A percentile compares a stretch with the other conserved stretches of the same genome.
phyloP scores from a whole-genome alignment of 2,888 invertebrate genomes.

The Epinotia nisella region DNA sequence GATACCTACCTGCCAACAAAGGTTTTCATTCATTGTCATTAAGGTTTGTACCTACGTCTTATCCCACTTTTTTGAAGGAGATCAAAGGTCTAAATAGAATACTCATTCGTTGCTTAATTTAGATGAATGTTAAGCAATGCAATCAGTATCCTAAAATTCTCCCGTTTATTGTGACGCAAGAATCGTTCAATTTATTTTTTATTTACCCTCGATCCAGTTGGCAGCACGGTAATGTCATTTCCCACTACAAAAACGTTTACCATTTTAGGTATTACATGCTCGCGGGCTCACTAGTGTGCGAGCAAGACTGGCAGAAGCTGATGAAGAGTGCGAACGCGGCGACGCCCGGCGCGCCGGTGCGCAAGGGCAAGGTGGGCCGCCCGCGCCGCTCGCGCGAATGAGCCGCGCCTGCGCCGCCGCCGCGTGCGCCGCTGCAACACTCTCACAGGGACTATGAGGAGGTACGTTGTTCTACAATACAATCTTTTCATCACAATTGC shows the following conservation, averaged over 20 bases:
- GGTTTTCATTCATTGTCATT: too few species aligned
- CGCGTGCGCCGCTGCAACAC: slow-evolving; percentile 63
- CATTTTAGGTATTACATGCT: slow-evolving; percentile 91
- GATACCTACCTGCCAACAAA: too few species aligned
- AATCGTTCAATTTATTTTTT: neutral
- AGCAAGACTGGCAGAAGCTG: slow-evolving; percentile 97
- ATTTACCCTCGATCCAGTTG: neutral
- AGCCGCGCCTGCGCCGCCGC: slow-evolving; percentile 72
- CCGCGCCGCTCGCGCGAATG: slow-evolving; percentile 96
- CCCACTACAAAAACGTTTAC: neutral
- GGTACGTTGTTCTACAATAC: slow-evolving; percentile 57
- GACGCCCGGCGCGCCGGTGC: slow-evolving; percentile 87
- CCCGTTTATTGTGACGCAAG: neutral
- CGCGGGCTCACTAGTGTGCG: slow-evolving; percentile 95
- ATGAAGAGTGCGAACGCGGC: slow-evolving; percentile 90
- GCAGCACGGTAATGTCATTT: neutral
- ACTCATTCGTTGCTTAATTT: too few species aligned
- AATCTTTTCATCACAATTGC: too few species aligned
- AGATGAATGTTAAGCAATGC: too few species aligned
- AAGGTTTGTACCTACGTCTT: too few species aligned
- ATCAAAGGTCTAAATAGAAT: too few species aligned
- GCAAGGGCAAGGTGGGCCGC: slow-evolving; percentile 95
- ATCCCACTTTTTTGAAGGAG: too few species aligned
- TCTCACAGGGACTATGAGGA: slow-evolving; percentile 79
- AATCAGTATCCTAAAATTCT: too few species aligned